Conservation (phyloP, 2,113 vertebrate species). For the Hippocampus abdominalis region DNA sequence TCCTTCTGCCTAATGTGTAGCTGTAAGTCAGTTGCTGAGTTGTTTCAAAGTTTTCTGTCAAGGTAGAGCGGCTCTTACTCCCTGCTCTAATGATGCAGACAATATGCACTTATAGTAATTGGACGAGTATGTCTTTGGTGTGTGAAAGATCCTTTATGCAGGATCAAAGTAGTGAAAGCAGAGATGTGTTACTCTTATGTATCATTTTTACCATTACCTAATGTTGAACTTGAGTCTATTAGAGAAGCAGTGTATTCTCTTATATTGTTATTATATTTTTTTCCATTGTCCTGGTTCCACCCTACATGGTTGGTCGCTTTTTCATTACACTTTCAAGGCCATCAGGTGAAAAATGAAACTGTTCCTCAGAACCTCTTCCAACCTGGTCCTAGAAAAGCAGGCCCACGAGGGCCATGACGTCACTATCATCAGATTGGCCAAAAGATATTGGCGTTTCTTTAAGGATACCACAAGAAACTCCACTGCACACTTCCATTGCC, state of each 20-base stretch:
- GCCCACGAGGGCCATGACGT: too few relatives aligned
- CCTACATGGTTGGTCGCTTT: too few relatives aligned
- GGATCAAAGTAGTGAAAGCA: background rate
- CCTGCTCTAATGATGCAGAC: background rate
- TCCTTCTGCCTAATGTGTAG: background rate
- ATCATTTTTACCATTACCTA: background rate
- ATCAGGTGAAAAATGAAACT: too few relatives aligned
- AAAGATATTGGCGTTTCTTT: too few relatives aligned
- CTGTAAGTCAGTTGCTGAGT: background rate
- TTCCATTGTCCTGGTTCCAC: too few relatives aligned
- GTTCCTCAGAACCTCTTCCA: too few relatives aligned
- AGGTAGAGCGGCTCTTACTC: background rate
- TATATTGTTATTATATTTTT: background rate
- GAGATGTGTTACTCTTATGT: too few relatives aligned
- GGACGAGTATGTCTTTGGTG: background rate
- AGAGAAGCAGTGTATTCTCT: background rate
- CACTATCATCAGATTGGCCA: too few relatives aligned
- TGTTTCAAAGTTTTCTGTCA: constrained; percentile 1
- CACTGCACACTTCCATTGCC: too few relatives aligned
- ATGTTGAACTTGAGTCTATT: background rate
- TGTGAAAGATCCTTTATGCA: background rate
- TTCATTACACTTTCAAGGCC: too few relatives aligned
- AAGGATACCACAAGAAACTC: too few relatives aligned
- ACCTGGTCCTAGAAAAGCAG: too few relatives aligned
- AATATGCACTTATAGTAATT: constrained; percentile 7